Percentiles rank a stretch among this genome's conserved stretches.
Conservation (phyloP, 2,888 invertebrate genomes). For the Epirrita christyi region DNA sequence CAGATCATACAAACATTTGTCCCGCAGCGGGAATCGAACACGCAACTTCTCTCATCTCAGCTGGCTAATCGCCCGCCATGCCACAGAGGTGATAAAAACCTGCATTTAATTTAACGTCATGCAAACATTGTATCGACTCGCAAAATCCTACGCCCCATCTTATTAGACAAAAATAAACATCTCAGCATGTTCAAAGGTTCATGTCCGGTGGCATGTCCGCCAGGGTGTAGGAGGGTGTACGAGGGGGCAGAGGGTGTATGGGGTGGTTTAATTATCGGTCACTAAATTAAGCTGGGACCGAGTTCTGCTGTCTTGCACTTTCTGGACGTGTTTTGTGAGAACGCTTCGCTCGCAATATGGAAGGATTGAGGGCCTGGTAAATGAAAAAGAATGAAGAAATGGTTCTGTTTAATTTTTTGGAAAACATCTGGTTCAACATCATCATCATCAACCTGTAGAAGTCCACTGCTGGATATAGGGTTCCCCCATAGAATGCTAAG, state of each 20-base stretch:
- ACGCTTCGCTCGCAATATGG: slow-evolving; percentile 36
- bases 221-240: slow-evolving; percentile 11
- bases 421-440: no score
- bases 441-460: no score
- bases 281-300: slow-evolving; percentile 59
- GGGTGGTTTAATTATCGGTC: slow-evolving; percentile 60
- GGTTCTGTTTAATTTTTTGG: not conserved
- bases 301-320: slow-evolving; percentile 56
- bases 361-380: slow-evolving; percentile 28
- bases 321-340: slow-evolving; percentile 54
- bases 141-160: slow-evolving; percentile 40
- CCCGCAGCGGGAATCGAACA: no score
- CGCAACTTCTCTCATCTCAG: no score
- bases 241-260: slow-evolving; percentile 24
- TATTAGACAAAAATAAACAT: slow-evolving; percentile 69
- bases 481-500: no score
- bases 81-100: no score
- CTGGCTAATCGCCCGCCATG: no score
- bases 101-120: no score
- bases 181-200: slow-evolving; percentile 65
- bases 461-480: no score
- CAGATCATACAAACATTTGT: no score
- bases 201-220: slow-evolving; percentile 42
- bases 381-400: slow-evolving; percentile 8
- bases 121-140: not conserved